Percentiles rank a stretch among this genome's conserved stretches.
Conservation (phyloP, 2,888 invertebrate genomes). For the Drosophila testacea region DNA sequence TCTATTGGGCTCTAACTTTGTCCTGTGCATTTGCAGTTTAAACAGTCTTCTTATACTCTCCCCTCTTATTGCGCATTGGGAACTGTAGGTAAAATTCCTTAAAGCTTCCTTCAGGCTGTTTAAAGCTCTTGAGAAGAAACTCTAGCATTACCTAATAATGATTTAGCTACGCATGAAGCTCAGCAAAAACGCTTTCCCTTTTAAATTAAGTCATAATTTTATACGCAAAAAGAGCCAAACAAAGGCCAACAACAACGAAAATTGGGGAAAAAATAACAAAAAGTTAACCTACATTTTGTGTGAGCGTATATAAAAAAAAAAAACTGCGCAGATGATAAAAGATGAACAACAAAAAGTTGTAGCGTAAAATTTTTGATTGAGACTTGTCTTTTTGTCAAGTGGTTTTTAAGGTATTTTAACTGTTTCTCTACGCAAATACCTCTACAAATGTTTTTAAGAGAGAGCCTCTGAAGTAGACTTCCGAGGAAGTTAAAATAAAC, state of each 20-base stretch:
- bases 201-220: conserved; percentile 78
- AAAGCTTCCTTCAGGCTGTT: neutral
- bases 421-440: conserved; percentile 15
- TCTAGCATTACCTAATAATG: conserved; percentile 55
- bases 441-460: neutral
- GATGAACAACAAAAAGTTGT: conserved; percentile 10
- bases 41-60: neutral
- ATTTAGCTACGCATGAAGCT: conserved; percentile 32
- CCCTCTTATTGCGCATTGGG: conserved; percentile 38
- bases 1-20: conserved; percentile 22
- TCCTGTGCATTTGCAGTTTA: conserved; percentile 34
- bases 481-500: conserved; percentile 7
- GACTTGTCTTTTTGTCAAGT: conserved; percentile 40
- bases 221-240: conserved; percentile 43
- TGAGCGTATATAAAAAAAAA: conserved; percentile 27
- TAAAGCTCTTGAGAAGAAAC: conserved; percentile 7
- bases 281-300: conserved; percentile 67
- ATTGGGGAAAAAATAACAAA: conserved; percentile 26
- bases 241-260: conserved; percentile 33
- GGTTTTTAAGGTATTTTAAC: conserved; percentile 19
- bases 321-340: conserved; percentile 52
- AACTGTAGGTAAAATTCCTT: neutral
- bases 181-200: conserved; percentile 67
- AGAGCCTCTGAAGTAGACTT: conserved; percentile 13
- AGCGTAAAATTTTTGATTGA: conserved; percentile 38